Evolutionary conservation across 2,797 vertebrate species (phyloP), one percentile per base, ranked within the genome.

Genomic region (Schizopygopsis malacanthus): DNA sequence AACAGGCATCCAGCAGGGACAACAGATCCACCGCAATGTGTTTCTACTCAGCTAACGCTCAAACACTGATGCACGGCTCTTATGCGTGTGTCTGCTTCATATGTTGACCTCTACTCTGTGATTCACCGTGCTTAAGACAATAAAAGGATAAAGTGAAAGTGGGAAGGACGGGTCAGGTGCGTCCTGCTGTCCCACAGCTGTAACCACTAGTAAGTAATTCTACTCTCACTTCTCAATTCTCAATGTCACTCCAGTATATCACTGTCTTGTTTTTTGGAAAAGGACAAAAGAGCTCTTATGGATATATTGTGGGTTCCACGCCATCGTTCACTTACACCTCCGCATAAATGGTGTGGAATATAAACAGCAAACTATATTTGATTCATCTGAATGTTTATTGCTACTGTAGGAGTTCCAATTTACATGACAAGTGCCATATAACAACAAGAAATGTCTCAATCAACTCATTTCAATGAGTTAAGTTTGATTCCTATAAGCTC

Each of bases 1-100:
- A 89, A 91, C 89, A 89, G 88, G 86, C 87, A 86, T 79, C 90
- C 90, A 89, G 84, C 90, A 87, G 90, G 88, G 88, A 90, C 84
- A 89, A 89, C 88, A 90, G 90, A 89, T 90, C 79, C 63, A n/a
- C 43, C 76, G 28, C 86, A 87, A 89, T 86, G 87, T 88, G 90
- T 84, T 85, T 88, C 86, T 85, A 84, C 79, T 87, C 87, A 75
- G 85, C 84, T 85, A 82, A 85, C 69, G 25, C 76, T 91, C 88
- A 86, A 91, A 91, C 82, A 88, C 86, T 22, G 20, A 77, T 85
- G 56, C 82, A 76, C 81, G 43, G 85, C 65, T 84, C 12, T 18
- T 75, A 83, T 78, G 33, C 43, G 22, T 79, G 63, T 63, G 41
- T 70, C 63, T 84, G 81, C 54, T 86, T 59, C 81, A 63, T 78